Conservation (phyloP, 2,797 vertebrate species). For the Hoplostethus mediterraneus region DNA sequence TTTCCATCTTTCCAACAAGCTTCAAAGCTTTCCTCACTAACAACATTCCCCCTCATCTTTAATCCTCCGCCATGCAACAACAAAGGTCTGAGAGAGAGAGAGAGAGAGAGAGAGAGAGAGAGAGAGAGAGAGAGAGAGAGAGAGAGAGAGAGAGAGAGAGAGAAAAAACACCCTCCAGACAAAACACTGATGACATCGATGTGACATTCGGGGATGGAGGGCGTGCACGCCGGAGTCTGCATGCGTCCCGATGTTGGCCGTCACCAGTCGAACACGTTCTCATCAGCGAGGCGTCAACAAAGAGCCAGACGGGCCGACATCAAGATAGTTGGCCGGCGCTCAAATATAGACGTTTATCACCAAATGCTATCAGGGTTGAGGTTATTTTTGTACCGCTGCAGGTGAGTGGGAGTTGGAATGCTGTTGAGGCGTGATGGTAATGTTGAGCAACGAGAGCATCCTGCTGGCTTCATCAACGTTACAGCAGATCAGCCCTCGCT, state of each 20-base stretch:
- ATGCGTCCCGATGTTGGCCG: background rate
- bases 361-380: slow-evolving; percentile 28
- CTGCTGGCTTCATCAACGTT: too few relatives aligned
- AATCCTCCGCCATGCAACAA: slow-evolving; percentile 13
- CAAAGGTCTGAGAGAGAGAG: slow-evolving; percentile 36
- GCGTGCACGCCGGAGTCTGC: slow-evolving; percentile 19
- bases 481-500: slow-evolving; percentile 24
- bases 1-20: background rate
- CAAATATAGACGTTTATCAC: slow-evolving; percentile 26
- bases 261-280: slow-evolving; percentile 59
- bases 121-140: slow-evolving; percentile 19
- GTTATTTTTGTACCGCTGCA: slow-evolving; percentile 43
- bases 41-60: slow-evolving; percentile 19
- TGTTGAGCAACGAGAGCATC: too few relatives aligned
- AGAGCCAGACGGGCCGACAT: slow-evolving; percentile 38
- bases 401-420: slow-evolving; percentile 64
- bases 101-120: slow-evolving; percentile 23
- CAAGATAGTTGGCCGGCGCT: background rate
- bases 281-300: slow-evolving; percentile 4
- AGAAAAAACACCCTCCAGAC: slow-evolving; percentile 39
- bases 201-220: slow-evolving; percentile 48
- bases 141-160: slow-evolving; percentile 22
- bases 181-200: slow-evolving; percentile 65
- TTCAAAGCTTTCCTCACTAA: slow-evolving; percentile 18
- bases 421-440: background rate